Evolutionary conservation across 2,888 invertebrate genomes (phyloP).

Genomic region (Colletes collaris): DNA sequence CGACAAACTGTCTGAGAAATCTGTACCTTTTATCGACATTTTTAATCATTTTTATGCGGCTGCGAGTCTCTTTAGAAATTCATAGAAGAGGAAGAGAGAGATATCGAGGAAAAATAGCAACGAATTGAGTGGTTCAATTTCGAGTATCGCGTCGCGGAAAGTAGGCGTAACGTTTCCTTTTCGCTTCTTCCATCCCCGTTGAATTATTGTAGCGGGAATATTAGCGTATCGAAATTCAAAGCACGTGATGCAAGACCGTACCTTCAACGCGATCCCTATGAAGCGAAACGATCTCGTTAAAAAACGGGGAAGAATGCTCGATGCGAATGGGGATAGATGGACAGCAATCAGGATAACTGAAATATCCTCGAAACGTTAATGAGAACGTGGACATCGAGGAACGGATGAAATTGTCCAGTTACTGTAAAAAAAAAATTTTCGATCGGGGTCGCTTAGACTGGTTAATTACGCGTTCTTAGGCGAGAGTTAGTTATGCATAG

Average conservation of each 20-base stretch:
- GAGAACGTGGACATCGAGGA: neutral
- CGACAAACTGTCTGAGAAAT: too few relatives aligned
- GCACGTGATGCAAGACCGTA: slow-evolving; percentile 20
- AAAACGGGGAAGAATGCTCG: slow-evolving; percentile 19
- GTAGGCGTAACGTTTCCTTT: slow-evolving; percentile 13
- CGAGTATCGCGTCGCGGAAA: neutral
- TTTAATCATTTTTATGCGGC: too few relatives aligned
- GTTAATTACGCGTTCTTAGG: too few relatives aligned
- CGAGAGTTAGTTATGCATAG: too few relatives aligned
- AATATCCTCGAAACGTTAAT: slow-evolving; percentile 36
- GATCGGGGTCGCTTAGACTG: neutral
- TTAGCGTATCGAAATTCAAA: slow-evolving; percentile 43
- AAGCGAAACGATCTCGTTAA: slow-evolving; percentile 47
- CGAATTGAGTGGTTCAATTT: neutral
- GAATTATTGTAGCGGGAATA: slow-evolving; percentile 42
- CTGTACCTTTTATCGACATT: too few relatives aligned
- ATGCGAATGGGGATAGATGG: neutral
- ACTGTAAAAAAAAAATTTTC: too few relatives aligned
- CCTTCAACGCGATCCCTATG: neutral
- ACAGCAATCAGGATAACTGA: slow-evolving; percentile 6
- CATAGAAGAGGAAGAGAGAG: neutral
- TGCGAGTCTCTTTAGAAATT: too few relatives aligned
- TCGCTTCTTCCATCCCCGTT: neutral
- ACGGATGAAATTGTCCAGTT: slow-evolving; percentile 23
- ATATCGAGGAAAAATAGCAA: slow-evolving; percentile 3